Base-by-base conservation (phyloP, 2,797 vertebrate genomes). In the Ataeniobius toweri region DNA sequence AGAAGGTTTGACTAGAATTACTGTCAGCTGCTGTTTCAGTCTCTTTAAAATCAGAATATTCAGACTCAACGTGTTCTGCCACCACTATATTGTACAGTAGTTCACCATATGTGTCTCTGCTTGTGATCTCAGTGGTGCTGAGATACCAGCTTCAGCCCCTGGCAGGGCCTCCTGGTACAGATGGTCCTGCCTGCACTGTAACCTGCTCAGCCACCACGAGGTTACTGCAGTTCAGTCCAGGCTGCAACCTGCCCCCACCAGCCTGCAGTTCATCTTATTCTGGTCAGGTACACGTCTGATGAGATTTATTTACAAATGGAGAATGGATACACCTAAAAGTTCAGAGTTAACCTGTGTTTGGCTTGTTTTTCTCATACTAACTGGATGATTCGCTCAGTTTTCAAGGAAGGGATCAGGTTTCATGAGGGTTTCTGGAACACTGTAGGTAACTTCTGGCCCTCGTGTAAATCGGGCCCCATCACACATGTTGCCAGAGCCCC, bases 181-280 rank as follows among this genome's bases (percentile, higher is more conserved):
- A 81, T 85, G 88, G 86, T 51, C 72, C 79, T 22, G 65, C 59
- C 73, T 77, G 26, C 79, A 80, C 76, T 59, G 75, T 73, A 80
- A 80, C 83, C 85, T 80, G 78, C 26, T 48, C 78, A 13, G 73
- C 59, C 74, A 67, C 73, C 44, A 3, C 1, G 65, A 80, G 91
- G 93, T 92, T 92, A 93, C 89, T 86, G 0, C 6, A 86, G 92
- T 91, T 92, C 93, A 93, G 22, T 3, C 71, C 24, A 74, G 31
- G 76, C 80, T 1, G 75, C 1, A 3, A 41, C 81, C 0, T 28
- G 58, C 58, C 18, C 24, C 74, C 53, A 22, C 69, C 67, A 59
- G 56, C 72, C 24, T 14, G 58, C 75, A 28, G 6, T 74, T 31
- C 2, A 3, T 39, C 0, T 5, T 3, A 0, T 39, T 58, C 70